Evolutionary conservation across 1,140 invertebrate genomes (phyloP).

Genomic region (Zaprionus taronus): DNA sequence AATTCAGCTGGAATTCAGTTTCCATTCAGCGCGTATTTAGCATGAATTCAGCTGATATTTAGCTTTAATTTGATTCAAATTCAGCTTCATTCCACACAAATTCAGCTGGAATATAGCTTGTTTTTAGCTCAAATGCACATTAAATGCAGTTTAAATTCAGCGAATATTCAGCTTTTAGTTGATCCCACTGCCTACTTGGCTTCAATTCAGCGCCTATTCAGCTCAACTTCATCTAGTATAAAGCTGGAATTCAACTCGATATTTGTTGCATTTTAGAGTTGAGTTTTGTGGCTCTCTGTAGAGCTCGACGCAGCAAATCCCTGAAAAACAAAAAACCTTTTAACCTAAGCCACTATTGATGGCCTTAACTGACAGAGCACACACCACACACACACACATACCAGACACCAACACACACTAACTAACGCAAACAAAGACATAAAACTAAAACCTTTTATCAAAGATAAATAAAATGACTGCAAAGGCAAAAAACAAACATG

Average conservation of each 20-base stretch:
- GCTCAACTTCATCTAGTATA: neutral
- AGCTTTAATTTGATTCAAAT: no score
- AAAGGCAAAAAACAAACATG: constrained; percentile 30
- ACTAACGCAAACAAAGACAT: constrained; percentile 7
- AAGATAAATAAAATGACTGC: constrained; percentile 78
- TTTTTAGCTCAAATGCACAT: no score
- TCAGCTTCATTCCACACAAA: no score
- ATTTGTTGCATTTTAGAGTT: no score
- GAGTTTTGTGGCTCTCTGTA: neutral
- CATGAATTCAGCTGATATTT: no score
- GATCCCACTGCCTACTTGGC: no score
- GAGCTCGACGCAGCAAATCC: constrained; percentile 1
- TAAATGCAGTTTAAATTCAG: no score
- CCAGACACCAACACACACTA: constrained; percentile 8
- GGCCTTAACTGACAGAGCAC: constrained; percentile 8
- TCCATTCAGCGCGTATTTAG: no score
- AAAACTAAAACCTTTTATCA: constrained; percentile 78
- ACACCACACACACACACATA: constrained; percentile 7
- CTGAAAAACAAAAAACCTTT: constrained; percentile 49
- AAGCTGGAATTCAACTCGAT: neutral
- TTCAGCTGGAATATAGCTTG: no score
- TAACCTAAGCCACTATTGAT: constrained; percentile 55
- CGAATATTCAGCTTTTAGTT: no score
- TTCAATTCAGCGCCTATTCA: neutral
- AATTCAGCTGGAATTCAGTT: no score